These are phyloP conservation scores for Cololabis saira DNA, from an alignment of 2,113 vertebrate species.

Conservation along the genomic window DNA sequence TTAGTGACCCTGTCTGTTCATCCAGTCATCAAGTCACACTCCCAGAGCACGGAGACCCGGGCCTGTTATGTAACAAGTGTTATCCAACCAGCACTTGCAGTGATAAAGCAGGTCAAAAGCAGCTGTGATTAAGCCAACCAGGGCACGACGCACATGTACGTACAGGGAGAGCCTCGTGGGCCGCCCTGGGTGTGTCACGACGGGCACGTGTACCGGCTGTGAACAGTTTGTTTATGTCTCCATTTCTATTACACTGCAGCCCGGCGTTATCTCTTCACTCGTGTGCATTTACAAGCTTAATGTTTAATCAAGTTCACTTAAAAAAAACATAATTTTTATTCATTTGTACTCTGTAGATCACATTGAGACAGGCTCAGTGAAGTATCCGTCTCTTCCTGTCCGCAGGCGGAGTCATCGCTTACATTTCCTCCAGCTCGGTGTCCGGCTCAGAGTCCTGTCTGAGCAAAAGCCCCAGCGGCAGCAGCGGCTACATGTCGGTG, in stretches of 20 bases:
- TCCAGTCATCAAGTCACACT: constrained; percentile 30
- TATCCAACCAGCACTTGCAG: constrained; percentile 56
- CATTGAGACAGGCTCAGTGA: too few species aligned
- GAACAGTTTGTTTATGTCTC: constrained; percentile 8
- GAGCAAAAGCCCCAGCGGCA: constrained; percentile 86
- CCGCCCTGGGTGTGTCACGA: constrained; percentile 13
- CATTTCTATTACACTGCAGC: too few species aligned
- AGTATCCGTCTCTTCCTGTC: constrained; percentile 10
- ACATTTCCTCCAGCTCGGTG: constrained; percentile 92
- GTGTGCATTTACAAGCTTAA: too few species aligned
- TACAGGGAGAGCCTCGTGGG: not conserved
- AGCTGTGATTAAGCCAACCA: constrained; percentile 8
- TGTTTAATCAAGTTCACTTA: too few species aligned
- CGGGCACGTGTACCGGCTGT: not conserved
- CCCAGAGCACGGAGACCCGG: constrained; percentile 33
- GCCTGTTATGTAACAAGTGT: constrained; percentile 68
- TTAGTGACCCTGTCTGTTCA: constrained; percentile 48
- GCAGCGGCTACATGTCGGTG: constrained; percentile 84
- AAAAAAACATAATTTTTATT: too few species aligned
- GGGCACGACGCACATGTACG: constrained; percentile 11
- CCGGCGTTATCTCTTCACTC: too few species aligned
- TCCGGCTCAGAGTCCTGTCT: constrained; percentile 91
- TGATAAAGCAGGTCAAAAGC: constrained; percentile 62
- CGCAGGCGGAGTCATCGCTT: constrained; percentile 94
- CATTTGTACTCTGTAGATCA: too few species aligned